Conservation (phyloP, 1,140 invertebrate genomes). For the Hylaeus anthracinus region DNA sequence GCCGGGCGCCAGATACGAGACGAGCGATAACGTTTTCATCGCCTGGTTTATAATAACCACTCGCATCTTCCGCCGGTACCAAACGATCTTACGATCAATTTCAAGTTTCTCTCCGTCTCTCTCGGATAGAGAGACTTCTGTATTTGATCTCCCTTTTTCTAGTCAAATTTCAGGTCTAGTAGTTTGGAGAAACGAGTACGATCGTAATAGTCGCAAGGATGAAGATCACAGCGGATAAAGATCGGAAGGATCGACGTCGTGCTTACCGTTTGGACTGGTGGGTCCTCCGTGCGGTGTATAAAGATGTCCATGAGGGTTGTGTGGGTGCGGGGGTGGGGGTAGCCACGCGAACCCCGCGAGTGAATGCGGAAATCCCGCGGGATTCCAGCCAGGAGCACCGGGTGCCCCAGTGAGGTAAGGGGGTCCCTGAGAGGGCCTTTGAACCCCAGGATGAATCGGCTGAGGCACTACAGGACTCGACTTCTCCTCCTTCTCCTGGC, state of each 20-base stretch:
- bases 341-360: slow-evolving; percentile 79
- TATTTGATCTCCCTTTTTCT: too few relatives aligned
- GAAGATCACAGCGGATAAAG: too few relatives aligned
- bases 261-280: slow-evolving; percentile 79
- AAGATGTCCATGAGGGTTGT: slow-evolving; percentile 78
- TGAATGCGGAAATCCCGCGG: slow-evolving; percentile 77
- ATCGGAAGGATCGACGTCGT: neutral
- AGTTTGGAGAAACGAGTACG: too few relatives aligned
- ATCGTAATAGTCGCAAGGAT: too few relatives aligned
- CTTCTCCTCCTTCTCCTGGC: slow-evolving; percentile 74
- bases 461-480: slow-evolving; percentile 79
- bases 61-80: too few relatives aligned
- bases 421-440: slow-evolving; percentile 73
- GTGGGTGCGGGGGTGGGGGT: slow-evolving; percentile 78
- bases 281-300: slow-evolving; percentile 77
- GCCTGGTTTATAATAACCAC: too few relatives aligned
- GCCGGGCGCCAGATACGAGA: neutral
- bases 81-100: too few relatives aligned
- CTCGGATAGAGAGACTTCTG: too few relatives aligned
- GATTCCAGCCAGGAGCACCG: slow-evolving; percentile 74
- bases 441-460: slow-evolving; percentile 78
- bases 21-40: too few relatives aligned
- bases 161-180: too few relatives aligned
- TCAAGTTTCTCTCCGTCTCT: too few relatives aligned
- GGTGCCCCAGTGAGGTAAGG: slow-evolving; percentile 71